These are phyloP conservation scores for Tadarida brasiliensis DNA, from an alignment of 2,797 vertebrate species.

Conservation along the genomic window DNA sequence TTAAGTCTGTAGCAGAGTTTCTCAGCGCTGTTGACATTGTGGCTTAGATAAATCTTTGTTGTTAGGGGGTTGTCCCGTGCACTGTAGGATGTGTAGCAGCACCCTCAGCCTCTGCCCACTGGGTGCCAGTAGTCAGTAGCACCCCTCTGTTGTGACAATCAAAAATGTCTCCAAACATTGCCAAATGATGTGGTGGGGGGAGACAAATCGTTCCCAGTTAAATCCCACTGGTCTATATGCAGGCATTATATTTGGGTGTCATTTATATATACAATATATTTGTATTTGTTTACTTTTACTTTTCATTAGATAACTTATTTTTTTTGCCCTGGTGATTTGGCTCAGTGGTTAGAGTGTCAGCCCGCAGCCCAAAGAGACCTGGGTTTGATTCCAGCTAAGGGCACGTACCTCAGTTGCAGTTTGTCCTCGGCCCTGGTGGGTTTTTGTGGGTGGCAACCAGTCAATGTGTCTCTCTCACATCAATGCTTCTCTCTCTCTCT, in stretches of 20 bases:
- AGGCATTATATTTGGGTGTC: background rate
- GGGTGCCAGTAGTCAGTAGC: background rate
- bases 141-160: background rate
- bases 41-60: background rate
- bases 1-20: background rate
- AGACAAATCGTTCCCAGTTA: background rate
- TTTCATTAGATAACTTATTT: conserved; percentile 42
- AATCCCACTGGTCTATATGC: background rate
- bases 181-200: background rate
- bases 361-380: too few relatives aligned
- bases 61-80: background rate
- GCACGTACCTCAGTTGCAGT: too few relatives aligned
- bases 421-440: too few relatives aligned
- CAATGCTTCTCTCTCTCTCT: too few relatives aligned
- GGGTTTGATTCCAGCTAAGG: too few relatives aligned
- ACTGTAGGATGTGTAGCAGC: background rate
- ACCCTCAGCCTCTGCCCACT: background rate
- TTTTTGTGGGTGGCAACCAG: too few relatives aligned
- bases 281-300: conserved; percentile 11
- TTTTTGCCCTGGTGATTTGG: background rate
- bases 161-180: conserved; percentile 20
- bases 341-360: too few relatives aligned
- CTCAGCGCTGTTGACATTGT: background rate
- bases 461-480: too few relatives aligned
- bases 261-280: conserved; percentile 31